Evolutionary conservation across 1,140 invertebrate genomes (phyloP).

Genomic region (Euschistus heros): DNA sequence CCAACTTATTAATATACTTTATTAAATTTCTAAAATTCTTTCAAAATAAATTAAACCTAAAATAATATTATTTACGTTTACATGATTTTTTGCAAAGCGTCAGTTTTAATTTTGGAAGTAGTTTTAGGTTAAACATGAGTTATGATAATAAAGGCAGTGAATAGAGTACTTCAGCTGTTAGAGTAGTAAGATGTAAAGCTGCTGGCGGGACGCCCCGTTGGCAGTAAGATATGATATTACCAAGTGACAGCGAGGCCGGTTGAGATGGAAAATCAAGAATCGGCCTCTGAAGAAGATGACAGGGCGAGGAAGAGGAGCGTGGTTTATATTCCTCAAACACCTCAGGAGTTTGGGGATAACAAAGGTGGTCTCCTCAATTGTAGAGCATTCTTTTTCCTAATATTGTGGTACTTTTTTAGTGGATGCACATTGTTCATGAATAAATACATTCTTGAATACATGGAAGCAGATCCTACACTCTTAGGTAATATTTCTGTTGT

Average conservation of each 20-base stretch:
- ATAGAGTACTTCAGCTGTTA: not conserved
- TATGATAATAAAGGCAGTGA: not conserved
- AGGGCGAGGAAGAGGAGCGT: slow-evolving; percentile 26
- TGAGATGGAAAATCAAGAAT: not conserved
- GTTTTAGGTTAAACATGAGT: too few relatives aligned
- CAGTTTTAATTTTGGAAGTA: too few relatives aligned
- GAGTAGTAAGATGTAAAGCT: not conserved
- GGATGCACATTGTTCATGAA: slow-evolving; percentile 70
- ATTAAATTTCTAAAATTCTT: too few relatives aligned
- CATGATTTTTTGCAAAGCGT: too few relatives aligned
- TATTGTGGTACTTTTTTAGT: slow-evolving; percentile 69
- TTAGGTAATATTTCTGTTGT: slow-evolving; percentile 48
- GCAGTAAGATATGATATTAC: slow-evolving; percentile 7
- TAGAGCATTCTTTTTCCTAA: slow-evolving; percentile 54
- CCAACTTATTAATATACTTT: too few relatives aligned
- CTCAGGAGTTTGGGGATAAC: slow-evolving; percentile 14
- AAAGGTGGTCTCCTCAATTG: slow-evolving; percentile 48
- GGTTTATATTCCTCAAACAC: slow-evolving; percentile 14
- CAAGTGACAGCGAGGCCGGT: not conserved
- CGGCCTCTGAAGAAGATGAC: slow-evolving; percentile 15
- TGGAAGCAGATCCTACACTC: slow-evolving; percentile 66
- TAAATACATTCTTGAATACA: slow-evolving; percentile 69
- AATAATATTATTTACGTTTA: too few relatives aligned
- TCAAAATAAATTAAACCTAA: too few relatives aligned
- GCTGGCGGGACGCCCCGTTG: not conserved